Percentiles rank a stretch among this genome's conserved stretches.
phyloP scores from a whole-genome alignment of 2,888 invertebrate genomes.

The Drosophila robusta region DNA sequence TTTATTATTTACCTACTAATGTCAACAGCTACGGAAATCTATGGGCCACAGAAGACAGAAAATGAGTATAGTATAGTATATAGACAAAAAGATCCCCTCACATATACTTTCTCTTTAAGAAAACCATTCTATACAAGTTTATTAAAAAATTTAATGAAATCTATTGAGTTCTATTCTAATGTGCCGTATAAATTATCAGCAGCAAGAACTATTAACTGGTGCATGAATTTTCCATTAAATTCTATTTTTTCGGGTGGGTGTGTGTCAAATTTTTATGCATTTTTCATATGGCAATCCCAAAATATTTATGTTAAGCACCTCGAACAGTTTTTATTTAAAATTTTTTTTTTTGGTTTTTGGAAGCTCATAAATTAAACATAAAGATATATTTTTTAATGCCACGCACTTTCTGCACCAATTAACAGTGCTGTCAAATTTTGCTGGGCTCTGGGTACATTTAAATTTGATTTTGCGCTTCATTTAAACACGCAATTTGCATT shows the following conservation, averaged over 20 bases:
- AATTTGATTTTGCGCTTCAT: constrained; percentile 74
- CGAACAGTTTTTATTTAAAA: constrained; percentile 4
- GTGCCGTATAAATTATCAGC: constrained; percentile 69
- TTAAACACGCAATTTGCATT: constrained; percentile 59
- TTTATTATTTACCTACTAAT: constrained; percentile 58
- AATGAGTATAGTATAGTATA: constrained; percentile 14
- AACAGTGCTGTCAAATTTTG: constrained; percentile 37
- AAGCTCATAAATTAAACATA: constrained; percentile 64
- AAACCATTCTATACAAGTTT: constrained; percentile 9
- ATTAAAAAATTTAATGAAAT: constrained; percentile 15
- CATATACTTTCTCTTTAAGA: constrained; percentile 17
- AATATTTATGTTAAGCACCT: constrained; percentile 42
- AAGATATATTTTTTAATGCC: constrained; percentile 8
- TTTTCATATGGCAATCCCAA: constrained; percentile 48
- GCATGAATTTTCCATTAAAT: constrained; percentile 55
- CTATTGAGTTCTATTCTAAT: constrained; percentile 34
- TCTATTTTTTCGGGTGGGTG: constrained; percentile 49
- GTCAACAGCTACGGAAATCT: constrained; percentile 46
- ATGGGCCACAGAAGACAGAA: constrained; percentile 9
- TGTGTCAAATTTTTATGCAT: constrained; percentile 55
- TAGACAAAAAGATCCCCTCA: constrained; percentile 3
- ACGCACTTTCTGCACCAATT: constrained; percentile 64
- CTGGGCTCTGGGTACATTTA: constrained; percentile 17
- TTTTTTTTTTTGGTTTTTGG: neutral
- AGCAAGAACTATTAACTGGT: constrained; percentile 40